Base-by-base conservation (phyloP, 2,888 invertebrate genomes). In the Pachymerium ferrugineum region DNA sequence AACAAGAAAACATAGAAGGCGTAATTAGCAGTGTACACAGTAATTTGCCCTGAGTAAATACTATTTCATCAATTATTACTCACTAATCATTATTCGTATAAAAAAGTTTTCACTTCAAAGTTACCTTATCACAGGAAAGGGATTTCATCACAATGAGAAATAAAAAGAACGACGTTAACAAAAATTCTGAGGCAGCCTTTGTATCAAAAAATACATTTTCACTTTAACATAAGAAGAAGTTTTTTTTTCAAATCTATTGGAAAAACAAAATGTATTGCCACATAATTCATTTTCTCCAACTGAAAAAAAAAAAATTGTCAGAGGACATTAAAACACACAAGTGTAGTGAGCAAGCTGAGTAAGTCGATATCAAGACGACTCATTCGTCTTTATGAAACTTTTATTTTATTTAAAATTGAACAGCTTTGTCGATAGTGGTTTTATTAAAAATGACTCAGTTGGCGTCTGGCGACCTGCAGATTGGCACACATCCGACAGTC, bases 401-500 rank as follows among this genome's bases (percentile, higher is more conserved):
- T 47, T 16, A 47, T 47, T n/a, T n/a, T n/a, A n/a, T n/a, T n/a
- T n/a, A n/a, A n/a, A n/a, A n/a, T n/a, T n/a, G n/a, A n/a, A n/a
- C 47, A 47, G 8, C 6, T 68, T 68, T 68, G 22, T 22, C 28
- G 29, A 16, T 68, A 25, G 25, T 25, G 28, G 14, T 30, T 22
- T 30, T 16, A 1, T 16, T 16, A 68, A 30, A 67, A 3, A 6
- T 28, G 10, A 3, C 28, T 29, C 28, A 16, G n/a, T 16, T 68
- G 68, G 29, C 47, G 16, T 47, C 47, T 47, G 47, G 68, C 68
- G 29, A 25, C 47, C 30, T 28, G 31, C 73, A 62, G 30, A 62
- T 62, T 54, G 73, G 73, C 73, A 73, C 54, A 73, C 73, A 73
- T 38, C 67, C 10, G 73, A 73, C 73, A 31, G 67, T 73, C 73